Evolutionary conservation across 1,140 invertebrate genomes (phyloP), one percentile per base, ranked within the genome.

Genomic region (Drosophila persimilis): DNA sequence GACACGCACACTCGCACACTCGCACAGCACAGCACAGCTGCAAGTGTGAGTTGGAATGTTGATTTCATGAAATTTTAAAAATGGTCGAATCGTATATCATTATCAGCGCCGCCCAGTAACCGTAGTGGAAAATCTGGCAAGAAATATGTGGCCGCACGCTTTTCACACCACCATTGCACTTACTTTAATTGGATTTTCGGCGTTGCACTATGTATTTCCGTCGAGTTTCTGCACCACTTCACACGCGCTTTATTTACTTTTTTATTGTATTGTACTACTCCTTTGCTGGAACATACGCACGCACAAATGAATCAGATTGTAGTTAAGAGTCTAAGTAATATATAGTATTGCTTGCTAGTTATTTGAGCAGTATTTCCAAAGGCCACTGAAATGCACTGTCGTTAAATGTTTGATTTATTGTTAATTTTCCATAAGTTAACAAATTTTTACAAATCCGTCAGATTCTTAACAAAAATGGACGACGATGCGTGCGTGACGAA

Each of bases 31-130:
- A 39, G 35, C 35, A 39, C 35, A 39, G 35, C 35, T 39, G 35
- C 35, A 73, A 51, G 62, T 77, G 79, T 78, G 83, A 86, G 81
- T 85, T 85, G 81, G 81, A 85, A 86, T 86, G 85, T 86, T 78
- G 81, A 86, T 88, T 86, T 86, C 83, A 76, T 88, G 78, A 88
- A 88, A 88, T 86, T 86, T 88, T 88, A 75, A 88, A 85, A 85
- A 85, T 85, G 81, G 81, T 85, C 81, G 80, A 72, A 81, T 50
- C 78, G 81, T 83, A 86, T 86, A 86, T 86, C 83, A 86, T 86
- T 86, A 86, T 74, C 73, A 63, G 70, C 63, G 13, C 29, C 54
- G 29, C 20, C 26, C 24, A 47, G 17, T 64, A 64, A 50, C 11
- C 47, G 52, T 15, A 63, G 52, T 57, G 56, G 24, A 15, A 31